Evolutionary conservation across 2,888 invertebrate species (phyloP), one percentile per base, ranked within the genome.

Genomic region (Poecilobothrus nobilitatus): DNA sequence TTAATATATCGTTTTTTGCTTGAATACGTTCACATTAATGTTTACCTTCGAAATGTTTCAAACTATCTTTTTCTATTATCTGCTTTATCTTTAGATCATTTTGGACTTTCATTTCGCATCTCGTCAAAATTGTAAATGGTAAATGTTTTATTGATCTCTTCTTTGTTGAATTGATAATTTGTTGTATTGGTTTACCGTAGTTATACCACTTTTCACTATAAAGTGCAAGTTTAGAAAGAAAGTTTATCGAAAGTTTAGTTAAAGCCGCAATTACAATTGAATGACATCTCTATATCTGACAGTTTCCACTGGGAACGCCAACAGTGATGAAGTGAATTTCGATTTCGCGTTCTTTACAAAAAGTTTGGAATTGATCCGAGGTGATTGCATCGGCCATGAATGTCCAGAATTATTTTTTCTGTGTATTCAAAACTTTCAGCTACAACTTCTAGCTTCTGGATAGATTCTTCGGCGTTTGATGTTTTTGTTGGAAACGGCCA

Each of bases 381-480:
- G 75, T 77, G 69, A 80, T 80, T 6, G 79, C 78, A 8, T 76
- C 72, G 10, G 77, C 77, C 70, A n/a, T n/a, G n/a, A n/a, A 72
- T 71, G 68, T 79, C 78, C 0, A 76, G 73, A 7, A 80, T 75
- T 8, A 79, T 74, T 63, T 75, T 72, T 18, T 15, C 63, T 7
- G 78, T 78, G 69, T 76, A 76, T 18, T 78, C 79, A 73, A 79
- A 79, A 21, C 41, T 72, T 62, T 73, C 71, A 64, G 76, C 74
- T 21, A 76, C 76, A 3, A 71, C 34, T 18, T 67, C 68, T 8
- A 79, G 53, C 67, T 76, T 77, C 1, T 73, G 63, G 18, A 79
- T 1, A 0, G 74, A 74, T 64, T 80, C 12, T 34, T 34, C 34
- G 34, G 34, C 78, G 22, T 71, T 71, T 2, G 73, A 68, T 3